Evolutionary conservation across 2,888 invertebrate genomes (phyloP), one percentile per base, ranked within the genome.

Genomic region (Heliconius charithonia): DNA sequence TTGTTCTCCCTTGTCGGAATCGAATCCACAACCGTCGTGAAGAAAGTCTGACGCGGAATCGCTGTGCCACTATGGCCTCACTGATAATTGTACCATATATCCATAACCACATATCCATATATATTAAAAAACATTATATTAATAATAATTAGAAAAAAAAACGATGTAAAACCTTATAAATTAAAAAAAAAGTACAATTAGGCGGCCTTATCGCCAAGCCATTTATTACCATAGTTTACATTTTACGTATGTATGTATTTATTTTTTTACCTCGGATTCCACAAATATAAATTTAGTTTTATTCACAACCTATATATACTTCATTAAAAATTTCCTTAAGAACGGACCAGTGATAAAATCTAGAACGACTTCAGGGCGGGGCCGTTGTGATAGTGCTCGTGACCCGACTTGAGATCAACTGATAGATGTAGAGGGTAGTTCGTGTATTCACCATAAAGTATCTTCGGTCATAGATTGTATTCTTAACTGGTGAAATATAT

Each of bases 321-420:
- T 86, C 85, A 86, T 86, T 86, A 85, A 84, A 85, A 86, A 81
- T 82, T 81, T 84, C 83, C 79, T 75, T 81, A 77, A 79, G 82
- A 32, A 83, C 81, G 80, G 79, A 78, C 84, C 51, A 85, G 82
- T 79, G 86, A 86, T 85, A 86, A 88, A 87, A 88, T 86, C 86
- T 86, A 83, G 84, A 84, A 83, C 82, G 84, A 83, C 83, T 83
- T 82, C 79, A 81, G 83, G 83, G 77, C 82, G 80, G 83, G 83
- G 76, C 82, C 82, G 81, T 83, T 83, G 81, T 84, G 87, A 89
- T 89, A 86, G 85, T 83, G 77, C 81, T 82, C 88, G 88, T 89
- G 89, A 89, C 87, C 87, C 75, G 87, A 79, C 82, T 85, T 82
- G 77, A 86, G 84, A 87, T 87, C 81, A 82, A 80, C 79, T 72